Percentiles rank a stretch among this genome's conserved stretches.
These are phyloP conservation scores for Caenorhabditis sp. DNA, from an alignment of 2,888 invertebrate species.

Conservation along the genomic window DNA sequence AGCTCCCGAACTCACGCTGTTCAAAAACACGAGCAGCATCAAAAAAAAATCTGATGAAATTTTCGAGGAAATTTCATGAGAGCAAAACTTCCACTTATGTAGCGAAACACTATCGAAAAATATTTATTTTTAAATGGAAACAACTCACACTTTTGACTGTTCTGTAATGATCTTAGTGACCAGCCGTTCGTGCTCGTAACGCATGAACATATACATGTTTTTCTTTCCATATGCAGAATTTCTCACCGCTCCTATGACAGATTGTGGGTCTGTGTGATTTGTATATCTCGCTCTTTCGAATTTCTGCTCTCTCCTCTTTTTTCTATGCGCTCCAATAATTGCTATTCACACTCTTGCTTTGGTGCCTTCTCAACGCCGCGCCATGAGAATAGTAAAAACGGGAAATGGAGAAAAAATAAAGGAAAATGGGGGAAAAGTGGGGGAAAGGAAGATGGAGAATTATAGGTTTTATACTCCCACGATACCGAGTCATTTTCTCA, in stretches of 20 bases:
- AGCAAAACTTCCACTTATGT: background rate
- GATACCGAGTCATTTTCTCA: background rate
- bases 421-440: no score
- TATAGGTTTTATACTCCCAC: background rate
- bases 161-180: conserved; percentile 24
- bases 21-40: no score
- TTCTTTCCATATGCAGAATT: background rate
- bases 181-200: conserved; percentile 19
- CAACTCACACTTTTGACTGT: conserved; percentile 28
- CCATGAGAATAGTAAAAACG: background rate
- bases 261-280: conserved; percentile 44
- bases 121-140: background rate
- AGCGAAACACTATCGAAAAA: background rate
- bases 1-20: no score
- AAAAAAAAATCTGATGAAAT: no score
- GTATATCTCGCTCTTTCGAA: conserved; percentile 42
- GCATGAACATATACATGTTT: conserved; percentile 8
- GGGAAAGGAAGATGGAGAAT: conserved; percentile 8
- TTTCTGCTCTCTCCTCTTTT: conserved; percentile 21
- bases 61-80: background rate
- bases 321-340: conserved; percentile 58
- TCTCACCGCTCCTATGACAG: conserved; percentile 25
- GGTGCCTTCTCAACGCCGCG: background rate
- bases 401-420: conserved; percentile 6
- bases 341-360: conserved; percentile 56